A percentile compares a stretch with the other conserved stretches of the same genome.
Conservation (phyloP, 2,113 vertebrate species). For the Trachemys scripta region DNA sequence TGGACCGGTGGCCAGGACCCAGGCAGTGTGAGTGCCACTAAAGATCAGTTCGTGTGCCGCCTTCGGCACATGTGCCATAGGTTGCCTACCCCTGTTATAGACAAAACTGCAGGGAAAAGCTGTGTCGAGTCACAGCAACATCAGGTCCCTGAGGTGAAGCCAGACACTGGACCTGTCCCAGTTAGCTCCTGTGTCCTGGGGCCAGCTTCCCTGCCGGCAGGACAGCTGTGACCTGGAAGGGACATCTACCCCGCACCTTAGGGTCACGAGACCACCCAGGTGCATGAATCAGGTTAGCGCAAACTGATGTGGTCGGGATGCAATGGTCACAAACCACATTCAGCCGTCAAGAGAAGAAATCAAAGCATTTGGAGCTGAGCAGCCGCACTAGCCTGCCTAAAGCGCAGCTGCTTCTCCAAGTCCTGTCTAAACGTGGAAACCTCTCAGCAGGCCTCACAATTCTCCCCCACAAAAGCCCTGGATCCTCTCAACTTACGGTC, state of each 20-base stretch:
- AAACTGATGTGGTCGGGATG: background rate
- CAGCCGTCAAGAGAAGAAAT: background rate
- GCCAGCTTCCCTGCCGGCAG: background rate
- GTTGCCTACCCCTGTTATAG: background rate
- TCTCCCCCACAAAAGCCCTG: too few species aligned
- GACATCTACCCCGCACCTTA: background rate
- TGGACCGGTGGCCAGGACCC: too few species aligned
- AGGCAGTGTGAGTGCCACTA: too few species aligned
- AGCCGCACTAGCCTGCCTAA: background rate
- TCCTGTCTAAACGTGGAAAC: background rate
- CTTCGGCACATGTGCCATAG: too few species aligned
- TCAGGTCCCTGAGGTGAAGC: rapidly evolving
- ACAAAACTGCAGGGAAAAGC: background rate
- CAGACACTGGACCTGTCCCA: background rate
- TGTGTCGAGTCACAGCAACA: background rate
- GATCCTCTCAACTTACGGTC: background rate
- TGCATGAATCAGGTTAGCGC: rapidly evolving
- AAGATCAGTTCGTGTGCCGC: too few species aligned
- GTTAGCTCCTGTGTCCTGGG: background rate
- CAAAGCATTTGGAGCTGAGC: background rate
- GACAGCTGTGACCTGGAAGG: background rate
- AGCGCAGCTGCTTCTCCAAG: background rate
- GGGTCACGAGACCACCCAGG: background rate
- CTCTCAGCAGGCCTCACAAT: background rate
- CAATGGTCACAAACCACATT: background rate